Base-by-base conservation (phyloP, 2,113 vertebrate species). In the Meles meles region DNA sequence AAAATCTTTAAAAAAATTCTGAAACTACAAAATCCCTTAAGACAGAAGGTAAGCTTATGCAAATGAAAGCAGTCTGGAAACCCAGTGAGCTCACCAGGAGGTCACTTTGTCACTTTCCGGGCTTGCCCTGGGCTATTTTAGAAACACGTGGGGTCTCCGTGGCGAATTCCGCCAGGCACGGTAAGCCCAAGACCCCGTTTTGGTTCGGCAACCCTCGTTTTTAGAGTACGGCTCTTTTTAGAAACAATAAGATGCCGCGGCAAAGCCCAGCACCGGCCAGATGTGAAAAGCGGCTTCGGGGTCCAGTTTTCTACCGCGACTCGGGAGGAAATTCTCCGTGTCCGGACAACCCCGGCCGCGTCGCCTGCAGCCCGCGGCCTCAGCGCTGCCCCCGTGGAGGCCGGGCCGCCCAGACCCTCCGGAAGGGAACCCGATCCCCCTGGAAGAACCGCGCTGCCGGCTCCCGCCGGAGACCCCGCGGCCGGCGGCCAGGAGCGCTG, bases 271-370 rank as follows among this genome's bases (percentile, higher is more conserved):
- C 20, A 69, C 71, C 76, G 13, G 86, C 76, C 88, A 96, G 90
- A 94, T 0, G 0, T 93, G n/a, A 71, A 97, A 93, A 97, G 95
- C 39, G 92, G 85, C 93, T 81, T 59, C 79, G 88, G 95, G 95
- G 95, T 96, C 97, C 96, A 88, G 72, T 81, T 80, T 57, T 84
- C 97, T 86, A 90, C 92, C 90, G 94, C 65, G 92, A 97, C 95
- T 98, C 83, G 74, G 77, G 7, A 52, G 93, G 93, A 92, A 92
- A 97, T 88, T 47, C 95, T 74, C 88, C 92, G 52, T 12, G 72
- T 80, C 94, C 42, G 23, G n/a, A 29, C 25, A 29, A 3, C 23
- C 10, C 59, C 10, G 6, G 55, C 59, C 25, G 89, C 29, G 39
- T 0, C 23, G 6, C 37, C 92, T 93, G 80, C 83, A 96, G 94